A percentile compares a stretch with the other conserved stretches of the same genome.
Evolutionary conservation across 2,888 invertebrate genomes (phyloP).

Genomic region (Agrotis exclamationis): DNA sequence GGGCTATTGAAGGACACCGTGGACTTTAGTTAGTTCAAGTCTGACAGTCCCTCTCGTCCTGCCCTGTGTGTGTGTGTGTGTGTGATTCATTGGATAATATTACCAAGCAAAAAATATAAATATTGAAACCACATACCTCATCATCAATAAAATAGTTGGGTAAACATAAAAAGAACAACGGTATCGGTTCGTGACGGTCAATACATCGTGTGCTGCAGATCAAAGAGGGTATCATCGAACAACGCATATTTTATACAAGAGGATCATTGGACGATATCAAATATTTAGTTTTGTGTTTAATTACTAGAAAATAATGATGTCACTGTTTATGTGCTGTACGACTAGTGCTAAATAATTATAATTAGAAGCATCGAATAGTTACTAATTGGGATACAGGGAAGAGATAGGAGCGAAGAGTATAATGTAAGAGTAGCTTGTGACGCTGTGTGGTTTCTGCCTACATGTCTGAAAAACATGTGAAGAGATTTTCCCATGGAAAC

Average conservation of each 20-base stretch:
- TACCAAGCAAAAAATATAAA: no score
- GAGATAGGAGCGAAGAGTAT: no score
- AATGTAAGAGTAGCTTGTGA: no score
- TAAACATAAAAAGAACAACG: background rate
- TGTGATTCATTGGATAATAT: no score
- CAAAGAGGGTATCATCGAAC: constrained; percentile 23
- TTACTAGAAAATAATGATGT: constrained; percentile 42
- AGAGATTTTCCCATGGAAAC: no score
- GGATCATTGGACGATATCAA: constrained; percentile 29
- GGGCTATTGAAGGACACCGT: no score
- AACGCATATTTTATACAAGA: constrained; percentile 28
- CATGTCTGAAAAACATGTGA: no score
- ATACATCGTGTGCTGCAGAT: constrained; percentile 29
- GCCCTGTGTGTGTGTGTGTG: no score
- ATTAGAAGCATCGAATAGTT: constrained; percentile 6
- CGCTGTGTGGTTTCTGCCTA: no score
- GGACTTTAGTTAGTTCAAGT: no score
- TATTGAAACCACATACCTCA: background rate
- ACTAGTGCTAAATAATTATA: constrained; percentile 10
- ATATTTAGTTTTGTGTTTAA: constrained; percentile 26
- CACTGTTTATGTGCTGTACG: constrained; percentile 14
- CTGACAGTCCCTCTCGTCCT: no score
- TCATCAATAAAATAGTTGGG: background rate
- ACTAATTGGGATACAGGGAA: background rate
- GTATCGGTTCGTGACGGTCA: constrained; percentile 8